Evolutionary conservation across 2,888 invertebrate genomes (phyloP), one percentile per base, ranked within the genome.

Genomic region (Drosophila neutralis): DNA sequence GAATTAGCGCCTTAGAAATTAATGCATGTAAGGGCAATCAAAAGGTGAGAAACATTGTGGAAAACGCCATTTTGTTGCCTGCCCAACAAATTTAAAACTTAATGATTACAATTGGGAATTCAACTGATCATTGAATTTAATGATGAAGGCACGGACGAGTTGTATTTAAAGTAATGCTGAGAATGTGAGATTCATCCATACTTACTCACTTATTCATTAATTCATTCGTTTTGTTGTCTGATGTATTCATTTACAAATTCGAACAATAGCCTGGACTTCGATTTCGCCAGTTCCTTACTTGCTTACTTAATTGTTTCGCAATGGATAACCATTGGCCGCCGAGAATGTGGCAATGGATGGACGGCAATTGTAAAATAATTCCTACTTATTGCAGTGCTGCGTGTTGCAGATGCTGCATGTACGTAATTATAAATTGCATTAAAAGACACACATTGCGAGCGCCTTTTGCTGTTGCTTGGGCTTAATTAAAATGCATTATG

Each of bases 401-500:
- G 11, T 33, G 11, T 33, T 33, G 33, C 45, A 45, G 59, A 53
- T 69, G 63, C 56, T 69, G 64, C 64, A 66, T 73, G 80, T 73
- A 84, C 80, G 87, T 77, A 84, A 84, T 84, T 85, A 87, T 85
- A 85, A 85, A 85, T 84, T 85, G 80, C 80, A 87, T 85, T 87
- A 84, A 85, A 87, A 73, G 85, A 66, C 84, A 78, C 65, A 64
- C 82, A 72, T 73, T 77, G 73, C 83, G 70, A 69, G 63, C 62
- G 52, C 67, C 72, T 80, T 75, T 75, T 77, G 78, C 83, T 76
- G 67, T 27, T 67, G 56, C 67, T 73, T 69, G 80, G 56, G 70
- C 85, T 87, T 84, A 80, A 84, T 84, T 85, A 87, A 85, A 87
- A 87, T 87, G 73, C 81, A 85, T 85, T 87, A 84, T 87, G 73